Percentiles rank a stretch among this genome's conserved stretches.
Conservation (phyloP, 2,797 vertebrate genomes). For the Myotis vivesi region DNA sequence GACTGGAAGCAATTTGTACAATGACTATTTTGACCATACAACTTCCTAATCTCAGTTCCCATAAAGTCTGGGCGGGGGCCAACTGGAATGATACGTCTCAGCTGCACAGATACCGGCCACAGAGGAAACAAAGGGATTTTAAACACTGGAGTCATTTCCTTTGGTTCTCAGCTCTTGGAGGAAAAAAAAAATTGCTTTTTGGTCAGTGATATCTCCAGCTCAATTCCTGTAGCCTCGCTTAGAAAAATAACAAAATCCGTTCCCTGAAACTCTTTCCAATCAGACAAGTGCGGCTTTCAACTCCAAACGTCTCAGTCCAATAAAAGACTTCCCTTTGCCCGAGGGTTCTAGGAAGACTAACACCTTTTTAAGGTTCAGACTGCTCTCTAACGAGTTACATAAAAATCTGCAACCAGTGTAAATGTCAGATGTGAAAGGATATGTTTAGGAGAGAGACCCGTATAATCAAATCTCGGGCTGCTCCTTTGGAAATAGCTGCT, state of each 20-base stretch:
- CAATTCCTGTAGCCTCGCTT: slow-evolving; percentile 86
- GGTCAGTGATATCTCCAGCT: slow-evolving; percentile 88
- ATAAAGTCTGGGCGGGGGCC: slow-evolving; percentile 86
- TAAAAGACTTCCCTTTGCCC: slow-evolving; percentile 59
- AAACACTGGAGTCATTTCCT: slow-evolving; percentile 93
- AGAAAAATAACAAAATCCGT: slow-evolving; percentile 79
- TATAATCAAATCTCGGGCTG: slow-evolving; percentile 21
- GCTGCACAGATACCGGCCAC: slow-evolving; percentile 86
- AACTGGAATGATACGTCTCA: slow-evolving; percentile 83
- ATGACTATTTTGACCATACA: slow-evolving; percentile 78
- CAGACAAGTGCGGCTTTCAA: slow-evolving; percentile 82
- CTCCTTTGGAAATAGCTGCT: slow-evolving; percentile 52
- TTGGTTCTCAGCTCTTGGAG: slow-evolving; percentile 87
- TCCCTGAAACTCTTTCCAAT: slow-evolving; percentile 83
- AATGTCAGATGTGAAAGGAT: slow-evolving; percentile 60
- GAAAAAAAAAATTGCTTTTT: slow-evolving; percentile 85
- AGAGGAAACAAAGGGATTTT: slow-evolving; percentile 91
- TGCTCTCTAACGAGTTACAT: slow-evolving; percentile 66
- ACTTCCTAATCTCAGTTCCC: slow-evolving; percentile 86
- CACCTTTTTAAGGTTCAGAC: slow-evolving; percentile 70
- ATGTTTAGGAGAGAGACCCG: slow-evolving; percentile 47
- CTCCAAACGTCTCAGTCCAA: slow-evolving; percentile 70
- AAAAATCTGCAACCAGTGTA: slow-evolving; percentile 66
- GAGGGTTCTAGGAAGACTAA: slow-evolving; percentile 67
- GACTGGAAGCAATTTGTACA: slow-evolving; percentile 84